These are phyloP conservation scores for Myopa testacea DNA, from an alignment of 2,888 invertebrate species.

Conservation along the genomic window DNA sequence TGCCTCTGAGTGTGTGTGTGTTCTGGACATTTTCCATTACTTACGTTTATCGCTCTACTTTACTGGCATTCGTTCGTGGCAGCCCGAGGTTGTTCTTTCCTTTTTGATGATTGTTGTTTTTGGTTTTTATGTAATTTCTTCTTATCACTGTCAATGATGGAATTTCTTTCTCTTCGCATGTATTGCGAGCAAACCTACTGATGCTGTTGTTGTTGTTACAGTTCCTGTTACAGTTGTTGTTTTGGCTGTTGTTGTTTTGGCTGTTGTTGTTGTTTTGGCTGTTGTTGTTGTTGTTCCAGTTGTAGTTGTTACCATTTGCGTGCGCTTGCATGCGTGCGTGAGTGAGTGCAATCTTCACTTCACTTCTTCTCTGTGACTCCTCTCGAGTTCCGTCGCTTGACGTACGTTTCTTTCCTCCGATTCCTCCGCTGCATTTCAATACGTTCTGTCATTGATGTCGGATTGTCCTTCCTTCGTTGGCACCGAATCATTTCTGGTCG, in stretches of 20 bases:
- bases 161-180: slow-evolving; percentile 23
- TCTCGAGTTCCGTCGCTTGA: not conserved
- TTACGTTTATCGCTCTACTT: slow-evolving; percentile 34
- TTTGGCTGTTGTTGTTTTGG: not conserved
- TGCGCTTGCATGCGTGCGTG: slow-evolving; percentile 28
- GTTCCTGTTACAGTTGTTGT: not conserved
- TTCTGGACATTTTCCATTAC: slow-evolving; percentile 25
- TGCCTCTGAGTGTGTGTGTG: not conserved
- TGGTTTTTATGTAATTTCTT: slow-evolving; percentile 2
- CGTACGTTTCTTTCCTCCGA: not conserved
- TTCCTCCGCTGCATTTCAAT: not conserved
- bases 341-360: slow-evolving; percentile 33
- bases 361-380: not conserved
- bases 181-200: not conserved
- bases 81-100: slow-evolving; percentile 1
- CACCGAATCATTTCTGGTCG: not conserved
- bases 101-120: slow-evolving; percentile 6
- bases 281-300: not conserved
- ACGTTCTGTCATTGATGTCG: slow-evolving; percentile 11
- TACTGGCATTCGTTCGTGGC: slow-evolving; percentile 17
- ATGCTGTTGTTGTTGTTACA: not conserved
- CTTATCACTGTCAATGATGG: slow-evolving; percentile 35
- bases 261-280: not conserved
- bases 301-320: slow-evolving; percentile 27
- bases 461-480: slow-evolving; percentile 4